phyloP scores from a whole-genome alignment of 2,797 vertebrate species.

The Thunnus albacares region DNA sequence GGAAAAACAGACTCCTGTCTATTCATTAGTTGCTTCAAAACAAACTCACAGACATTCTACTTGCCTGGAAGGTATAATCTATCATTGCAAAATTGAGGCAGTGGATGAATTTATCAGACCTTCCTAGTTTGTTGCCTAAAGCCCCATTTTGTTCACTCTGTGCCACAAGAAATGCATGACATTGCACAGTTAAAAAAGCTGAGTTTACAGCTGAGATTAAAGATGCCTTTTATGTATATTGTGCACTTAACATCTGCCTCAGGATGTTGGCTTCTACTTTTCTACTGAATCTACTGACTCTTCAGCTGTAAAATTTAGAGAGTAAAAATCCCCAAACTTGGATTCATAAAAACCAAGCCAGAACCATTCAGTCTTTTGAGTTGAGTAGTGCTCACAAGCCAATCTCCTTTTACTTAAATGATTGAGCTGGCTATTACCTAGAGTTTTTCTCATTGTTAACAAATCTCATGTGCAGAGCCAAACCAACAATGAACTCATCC shows the following conservation, averaged over 20 bases:
- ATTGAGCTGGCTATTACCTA: too few relatives aligned
- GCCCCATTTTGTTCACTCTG: slow-evolving; percentile 17
- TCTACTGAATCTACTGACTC: background rate
- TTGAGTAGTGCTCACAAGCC: background rate
- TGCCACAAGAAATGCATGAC: slow-evolving; percentile 21
- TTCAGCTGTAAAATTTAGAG: slow-evolving; percentile 8
- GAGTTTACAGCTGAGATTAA: slow-evolving; percentile 21
- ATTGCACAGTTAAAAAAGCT: slow-evolving; percentile 19
- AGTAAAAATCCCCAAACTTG: background rate
- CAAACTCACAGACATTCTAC: slow-evolving; percentile 27
- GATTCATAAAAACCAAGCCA: background rate
- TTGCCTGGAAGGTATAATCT: slow-evolving; percentile 43
- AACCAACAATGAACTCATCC: too few relatives aligned
- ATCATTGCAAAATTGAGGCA: slow-evolving; percentile 41
- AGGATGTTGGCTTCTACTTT: slow-evolving; percentile 27
- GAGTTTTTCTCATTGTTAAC: too few relatives aligned
- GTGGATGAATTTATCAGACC: slow-evolving; percentile 44
- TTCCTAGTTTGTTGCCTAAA: slow-evolving; percentile 26
- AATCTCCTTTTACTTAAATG: background rate
- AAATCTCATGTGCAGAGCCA: too few relatives aligned
- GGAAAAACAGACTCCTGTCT: slow-evolving; percentile 36
- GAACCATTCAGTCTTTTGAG: background rate
- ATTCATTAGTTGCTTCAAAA: slow-evolving; percentile 51
- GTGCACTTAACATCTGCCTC: slow-evolving; percentile 23
- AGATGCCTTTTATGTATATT: slow-evolving; percentile 29